These are phyloP conservation scores for Seira musarum DNA, from an alignment of 2,888 invertebrate species.

Conservation along the genomic window DNA sequence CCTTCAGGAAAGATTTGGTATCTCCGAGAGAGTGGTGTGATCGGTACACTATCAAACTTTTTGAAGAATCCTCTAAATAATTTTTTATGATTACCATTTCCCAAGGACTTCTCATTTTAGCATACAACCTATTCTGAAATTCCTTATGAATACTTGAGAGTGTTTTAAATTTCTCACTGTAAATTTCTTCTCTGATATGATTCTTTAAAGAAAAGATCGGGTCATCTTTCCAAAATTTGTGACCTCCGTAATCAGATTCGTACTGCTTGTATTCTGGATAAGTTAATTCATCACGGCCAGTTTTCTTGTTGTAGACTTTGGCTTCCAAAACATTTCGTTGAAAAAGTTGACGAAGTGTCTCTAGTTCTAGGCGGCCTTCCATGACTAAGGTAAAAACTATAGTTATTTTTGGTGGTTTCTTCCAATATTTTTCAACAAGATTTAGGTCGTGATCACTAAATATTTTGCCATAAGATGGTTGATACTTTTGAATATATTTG, in stretches of 20 bases:
- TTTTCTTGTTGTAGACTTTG: slow-evolving; percentile 22
- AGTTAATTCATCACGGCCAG: slow-evolving; percentile 15
- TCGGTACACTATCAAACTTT: slow-evolving; percentile 7
- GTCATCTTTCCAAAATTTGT: slow-evolving; percentile 40
- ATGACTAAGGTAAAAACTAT: slow-evolving; percentile 32
- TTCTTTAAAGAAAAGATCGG: slow-evolving; percentile 18
- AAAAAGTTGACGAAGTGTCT: slow-evolving; percentile 21
- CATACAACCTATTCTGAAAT: slow-evolving; percentile 3
- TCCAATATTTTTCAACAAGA: slow-evolving; percentile 22
- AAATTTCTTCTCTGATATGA: slow-evolving; percentile 15
- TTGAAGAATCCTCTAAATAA: not conserved
- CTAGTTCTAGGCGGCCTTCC: slow-evolving; percentile 19
- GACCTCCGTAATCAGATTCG: slow-evolving; percentile 16
- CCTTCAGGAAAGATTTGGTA: slow-evolving; percentile 18
- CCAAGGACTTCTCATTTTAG: slow-evolving; percentile 32
- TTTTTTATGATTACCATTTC: slow-evolving; percentile 23
- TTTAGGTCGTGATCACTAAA: slow-evolving; percentile 4
- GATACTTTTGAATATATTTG: slow-evolving; percentile 4
- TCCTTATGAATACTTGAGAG: slow-evolving; percentile 26
- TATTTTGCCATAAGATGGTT: slow-evolving; percentile 37
- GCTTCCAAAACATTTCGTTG: slow-evolving; percentile 33
- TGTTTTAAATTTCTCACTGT: not conserved
- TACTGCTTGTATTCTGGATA: slow-evolving; percentile 40
- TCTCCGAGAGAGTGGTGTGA: slow-evolving; percentile 30
- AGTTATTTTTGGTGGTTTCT: slow-evolving; percentile 18